These are phyloP conservation scores for Echinometra lucunter DNA, from an alignment of 53 echinoderm and acorn worm species.

Conservation along the genomic window DNA sequence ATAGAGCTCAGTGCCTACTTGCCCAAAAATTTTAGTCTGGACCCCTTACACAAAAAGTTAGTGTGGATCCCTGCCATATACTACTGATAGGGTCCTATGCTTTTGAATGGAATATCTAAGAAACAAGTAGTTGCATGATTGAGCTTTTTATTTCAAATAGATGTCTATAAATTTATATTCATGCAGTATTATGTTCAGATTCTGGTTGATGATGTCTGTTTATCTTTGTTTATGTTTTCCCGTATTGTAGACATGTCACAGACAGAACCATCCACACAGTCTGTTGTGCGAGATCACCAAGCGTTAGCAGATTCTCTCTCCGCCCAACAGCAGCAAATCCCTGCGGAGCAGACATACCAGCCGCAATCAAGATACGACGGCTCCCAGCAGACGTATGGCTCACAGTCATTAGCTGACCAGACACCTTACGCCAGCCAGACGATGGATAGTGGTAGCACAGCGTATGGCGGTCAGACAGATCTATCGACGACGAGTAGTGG, in stretches of 20 bases:
- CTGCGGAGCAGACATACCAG: constrained; percentile 67
- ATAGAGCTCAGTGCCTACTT: too few species aligned
- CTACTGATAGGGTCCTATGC: too few species aligned
- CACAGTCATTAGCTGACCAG: constrained; percentile 66
- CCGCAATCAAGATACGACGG: constrained; percentile 65
- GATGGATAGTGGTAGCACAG: constrained; percentile 2
- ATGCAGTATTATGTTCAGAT: too few species aligned
- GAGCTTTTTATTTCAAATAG: too few species aligned
- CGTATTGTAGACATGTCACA: constrained; percentile 41
- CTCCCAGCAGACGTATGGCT: constrained; percentile 60
- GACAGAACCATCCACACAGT: constrained; percentile 40
- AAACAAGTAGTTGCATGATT: too few species aligned
- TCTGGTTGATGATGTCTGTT: background rate
- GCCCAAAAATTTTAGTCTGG: too few species aligned
- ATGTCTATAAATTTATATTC: too few species aligned
- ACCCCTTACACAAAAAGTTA: too few species aligned
- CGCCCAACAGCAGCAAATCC: constrained; percentile 37
- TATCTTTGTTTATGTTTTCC: background rate
- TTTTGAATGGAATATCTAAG: too few species aligned
- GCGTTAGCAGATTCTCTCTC: constrained; percentile 44
- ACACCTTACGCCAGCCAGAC: constrained; percentile 74
- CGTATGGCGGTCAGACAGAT: constrained; percentile 30
- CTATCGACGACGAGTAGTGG: constrained; percentile 56
- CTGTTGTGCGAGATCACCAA: constrained; percentile 28
- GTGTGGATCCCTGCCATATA: too few species aligned